Base-by-base conservation (phyloP, 1,140 invertebrate genomes). In the Nasonia giraulti region DNA sequence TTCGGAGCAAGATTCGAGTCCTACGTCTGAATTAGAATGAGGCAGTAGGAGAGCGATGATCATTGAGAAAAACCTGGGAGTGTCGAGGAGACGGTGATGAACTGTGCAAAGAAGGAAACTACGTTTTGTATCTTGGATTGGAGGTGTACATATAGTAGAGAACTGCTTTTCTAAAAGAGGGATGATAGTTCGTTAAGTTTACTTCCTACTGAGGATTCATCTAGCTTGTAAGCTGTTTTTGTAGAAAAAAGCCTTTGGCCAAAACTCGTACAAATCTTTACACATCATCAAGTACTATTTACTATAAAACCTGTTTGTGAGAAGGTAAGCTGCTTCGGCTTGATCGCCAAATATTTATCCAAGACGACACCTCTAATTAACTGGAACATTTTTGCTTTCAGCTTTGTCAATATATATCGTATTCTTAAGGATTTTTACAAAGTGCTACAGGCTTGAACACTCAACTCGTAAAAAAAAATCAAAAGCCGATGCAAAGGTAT, bases 211-310 rank as follows among this genome's bases (percentile, higher is more conserved):
- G n/a, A 23, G 20, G 27, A 78, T 47, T 50, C 31, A n/a, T 20
- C 33, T 66, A 76, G 4, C 11, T 33, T 20, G 31, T 78, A 79
- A 71, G 27, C 50, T 66, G 74, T 78, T 76, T 82, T 75, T 12
- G 6, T 4, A 76, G 2, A 6, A 31, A 73, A 33, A 73, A 78
- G 40, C 6, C 47, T 77, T 83, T 62, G 44, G 27, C 37, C 20
- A 20, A 78, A 12, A 66, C 17, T 69, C 50, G 55, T 83, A 78
- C 75, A 78, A 77, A 71, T 27, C 20, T 84, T 79, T 55, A 62
- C 23, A 62, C 17, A 79, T 71, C 27, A 37, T n/a, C 10, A 66
- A 11, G 7, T 37, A 79, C 55, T 78, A 23, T 23, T 12, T 76
- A 47, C 37, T 76, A 27, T 37, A 37, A 27, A 76, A 47, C 44